Evolutionary conservation across 2,888 invertebrate species (phyloP).

Genomic region (Ophion obscuratus): DNA sequence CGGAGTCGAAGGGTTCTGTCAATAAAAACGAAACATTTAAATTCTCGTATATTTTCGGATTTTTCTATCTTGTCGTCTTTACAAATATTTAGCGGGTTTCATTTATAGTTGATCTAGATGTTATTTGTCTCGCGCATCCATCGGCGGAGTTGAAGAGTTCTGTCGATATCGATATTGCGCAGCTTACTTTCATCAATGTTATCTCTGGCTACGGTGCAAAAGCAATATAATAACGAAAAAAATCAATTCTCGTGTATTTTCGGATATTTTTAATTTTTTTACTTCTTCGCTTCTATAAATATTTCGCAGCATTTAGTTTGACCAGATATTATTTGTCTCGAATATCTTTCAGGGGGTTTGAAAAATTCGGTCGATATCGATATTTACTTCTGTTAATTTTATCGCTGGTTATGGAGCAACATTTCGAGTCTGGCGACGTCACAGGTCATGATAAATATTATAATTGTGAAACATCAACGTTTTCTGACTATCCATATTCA

Average conservation of each 20-base stretch:
- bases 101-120: too few species aligned
- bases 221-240: not conserved
- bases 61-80: too few species aligned
- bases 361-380: conserved; percentile 29
- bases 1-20: too few species aligned
- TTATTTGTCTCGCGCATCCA: not conserved
- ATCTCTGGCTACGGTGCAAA: too few species aligned
- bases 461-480: conserved; percentile 61
- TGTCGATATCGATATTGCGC: conserved; percentile 38
- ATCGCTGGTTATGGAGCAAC: conserved; percentile 41
- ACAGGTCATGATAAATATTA: conserved; percentile 56
- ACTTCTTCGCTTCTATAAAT: conserved; percentile 12
- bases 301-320: not conserved
- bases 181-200: not conserved
- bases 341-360: not conserved
- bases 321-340: not conserved
- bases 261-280: not conserved
- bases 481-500: conserved; percentile 65
- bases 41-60: too few species aligned
- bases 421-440: not conserved
- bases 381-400: conserved; percentile 54
- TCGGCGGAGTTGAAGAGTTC: not conserved
- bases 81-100: too few species aligned
- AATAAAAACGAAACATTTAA: too few species aligned
- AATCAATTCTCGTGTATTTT: not conserved